These are phyloP conservation scores for Theodoxus fluviatilis DNA, from an alignment of 2,888 invertebrate species.

Conservation along the genomic window DNA sequence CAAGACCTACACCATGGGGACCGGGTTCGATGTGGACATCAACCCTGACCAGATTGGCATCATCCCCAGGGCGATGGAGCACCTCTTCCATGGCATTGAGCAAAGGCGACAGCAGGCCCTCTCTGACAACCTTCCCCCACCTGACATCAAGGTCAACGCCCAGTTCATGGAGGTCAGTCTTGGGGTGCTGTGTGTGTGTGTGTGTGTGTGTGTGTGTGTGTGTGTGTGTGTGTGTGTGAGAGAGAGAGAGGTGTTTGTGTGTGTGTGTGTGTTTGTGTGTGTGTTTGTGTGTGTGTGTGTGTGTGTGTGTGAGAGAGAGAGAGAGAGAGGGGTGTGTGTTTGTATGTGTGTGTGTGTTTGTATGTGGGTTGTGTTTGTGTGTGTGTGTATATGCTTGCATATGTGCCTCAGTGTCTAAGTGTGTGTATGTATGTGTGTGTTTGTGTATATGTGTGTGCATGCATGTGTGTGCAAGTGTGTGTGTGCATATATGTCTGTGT, in stretches of 20 bases:
- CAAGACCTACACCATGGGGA: slow-evolving; percentile 99
- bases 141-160: slow-evolving; percentile 80
- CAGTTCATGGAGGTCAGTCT: slow-evolving; percentile 81
- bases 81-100: slow-evolving; percentile 79
- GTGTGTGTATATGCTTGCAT: too few species aligned
- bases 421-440: too few species aligned
- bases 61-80: slow-evolving; percentile 92
- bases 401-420: too few species aligned
- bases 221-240: background rate
- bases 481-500: too few species aligned
- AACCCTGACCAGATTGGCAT: slow-evolving; percentile 78
- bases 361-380: too few species aligned
- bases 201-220: background rate
- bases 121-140: slow-evolving; percentile 75
- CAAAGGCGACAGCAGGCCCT: slow-evolving; percentile 69
- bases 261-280: background rate
- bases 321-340: background rate
- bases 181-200: background rate
- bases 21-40: slow-evolving; percentile 85
- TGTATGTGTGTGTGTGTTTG: too few species aligned
- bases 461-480: too few species aligned
- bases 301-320: slow-evolving; percentile 11
- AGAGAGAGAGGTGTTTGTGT: background rate
- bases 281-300: slow-evolving; percentile 8
- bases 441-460: too few species aligned